Evolutionary conservation across 2,888 invertebrate genomes (phyloP).

Genomic region (Germaria angustata): DNA sequence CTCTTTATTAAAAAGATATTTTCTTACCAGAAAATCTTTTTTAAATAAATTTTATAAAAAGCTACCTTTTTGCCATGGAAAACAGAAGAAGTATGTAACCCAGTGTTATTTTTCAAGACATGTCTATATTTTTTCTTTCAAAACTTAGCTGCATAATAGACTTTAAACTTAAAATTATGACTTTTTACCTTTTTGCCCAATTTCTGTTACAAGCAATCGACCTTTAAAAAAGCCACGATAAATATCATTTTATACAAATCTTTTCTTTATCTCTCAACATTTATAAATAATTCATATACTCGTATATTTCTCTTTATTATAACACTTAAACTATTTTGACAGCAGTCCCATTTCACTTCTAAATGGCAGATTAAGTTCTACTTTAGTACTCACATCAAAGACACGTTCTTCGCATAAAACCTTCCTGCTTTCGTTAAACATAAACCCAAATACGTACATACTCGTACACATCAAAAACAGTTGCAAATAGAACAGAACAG

Average conservation of each 20-base stretch:
- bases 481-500: conserved; percentile 12
- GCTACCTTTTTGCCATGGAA: too few relatives aligned
- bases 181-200: too few relatives aligned
- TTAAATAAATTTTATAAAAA: too few relatives aligned
- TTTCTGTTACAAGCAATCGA: background rate
- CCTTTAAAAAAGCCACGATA: background rate
- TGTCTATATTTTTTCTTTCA: too few relatives aligned
- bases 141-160: too few relatives aligned
- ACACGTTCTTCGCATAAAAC: background rate
- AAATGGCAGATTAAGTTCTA: conserved; percentile 34
- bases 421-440: background rate
- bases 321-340: conserved; percentile 25
- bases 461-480: conserved; percentile 16
- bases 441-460: background rate
- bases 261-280: background rate
- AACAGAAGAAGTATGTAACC: too few relatives aligned
- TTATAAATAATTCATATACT: background rate
- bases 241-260: background rate
- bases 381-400: background rate
- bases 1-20: too few relatives aligned
- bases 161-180: too few relatives aligned
- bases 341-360: conserved; percentile 59
- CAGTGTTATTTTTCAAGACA: too few relatives aligned
- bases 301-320: conserved; percentile 3
- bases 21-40: too few relatives aligned